These are phyloP conservation scores for Caenorhabditis remanei DNA, from an alignment of 1,140 invertebrate species.

Conservation along the genomic window DNA sequence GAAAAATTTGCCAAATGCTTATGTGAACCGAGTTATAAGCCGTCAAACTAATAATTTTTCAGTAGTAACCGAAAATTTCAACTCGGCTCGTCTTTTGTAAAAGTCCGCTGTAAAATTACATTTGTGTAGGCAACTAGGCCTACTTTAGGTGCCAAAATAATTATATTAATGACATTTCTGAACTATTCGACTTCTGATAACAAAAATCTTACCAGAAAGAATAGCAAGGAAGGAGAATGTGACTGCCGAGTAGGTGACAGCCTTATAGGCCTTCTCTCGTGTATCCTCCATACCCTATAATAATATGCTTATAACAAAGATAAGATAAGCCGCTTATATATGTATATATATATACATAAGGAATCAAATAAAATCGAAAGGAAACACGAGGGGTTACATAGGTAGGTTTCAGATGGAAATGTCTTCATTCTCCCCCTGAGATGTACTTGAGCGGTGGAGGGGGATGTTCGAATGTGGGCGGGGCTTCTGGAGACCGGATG, in stretches of 20 bases:
- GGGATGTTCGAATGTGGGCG: constrained; percentile 40
- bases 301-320: not conserved
- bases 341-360: too few species aligned
- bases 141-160: too few species aligned
- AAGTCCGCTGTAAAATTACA: too few species aligned
- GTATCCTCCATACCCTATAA: constrained; percentile 65
- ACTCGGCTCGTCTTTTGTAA: too few species aligned
- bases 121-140: too few species aligned
- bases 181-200: not conserved
- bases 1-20: too few species aligned
- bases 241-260: constrained; percentile 76
- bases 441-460: not conserved
- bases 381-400: too few species aligned
- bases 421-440: not conserved
- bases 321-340: not conserved
- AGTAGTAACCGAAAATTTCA: too few species aligned
- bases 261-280: constrained; percentile 75
- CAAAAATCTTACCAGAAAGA: constrained; percentile 51
- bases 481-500: constrained; percentile 52
- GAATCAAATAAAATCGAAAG: too few species aligned
- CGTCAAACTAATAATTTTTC: too few species aligned
- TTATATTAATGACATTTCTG: not conserved
- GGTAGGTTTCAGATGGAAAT: not conserved
- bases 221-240: constrained; percentile 76
- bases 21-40: too few species aligned